A percentile compares a stretch with the other conserved stretches of the same genome.
These are phyloP conservation scores for Mungos mungo DNA, from an alignment of 2,113 vertebrate genomes.

Conservation along the genomic window DNA sequence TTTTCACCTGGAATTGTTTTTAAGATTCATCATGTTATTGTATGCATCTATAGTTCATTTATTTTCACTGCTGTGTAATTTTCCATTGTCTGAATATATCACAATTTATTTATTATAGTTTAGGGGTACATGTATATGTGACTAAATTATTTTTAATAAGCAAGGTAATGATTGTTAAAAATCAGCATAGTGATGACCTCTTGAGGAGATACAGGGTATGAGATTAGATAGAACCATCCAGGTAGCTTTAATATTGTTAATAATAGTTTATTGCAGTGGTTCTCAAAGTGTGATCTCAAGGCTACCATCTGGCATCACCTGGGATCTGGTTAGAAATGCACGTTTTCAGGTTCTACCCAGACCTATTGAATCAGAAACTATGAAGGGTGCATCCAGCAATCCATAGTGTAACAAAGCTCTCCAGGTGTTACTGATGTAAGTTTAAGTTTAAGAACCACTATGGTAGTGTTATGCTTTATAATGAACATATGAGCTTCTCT, in stretches of 20 bases:
- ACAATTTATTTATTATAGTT: neutral
- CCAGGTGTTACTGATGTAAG: neutral
- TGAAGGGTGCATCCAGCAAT: neutral
- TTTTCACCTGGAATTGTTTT: neutral
- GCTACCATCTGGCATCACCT: neutral
- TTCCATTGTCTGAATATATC: neutral
- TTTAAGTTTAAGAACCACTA: neutral
- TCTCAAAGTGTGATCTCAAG: neutral
- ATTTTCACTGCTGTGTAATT: conserved; percentile 1
- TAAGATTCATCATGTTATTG: neutral
- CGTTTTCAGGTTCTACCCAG: neutral
- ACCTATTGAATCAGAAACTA: neutral
- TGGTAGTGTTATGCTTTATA: neutral
- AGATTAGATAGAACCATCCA: neutral
- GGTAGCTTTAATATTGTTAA: conserved; percentile 27
- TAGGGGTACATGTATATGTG: neutral
- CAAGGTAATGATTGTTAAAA: neutral
- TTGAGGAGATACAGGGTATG: neutral
- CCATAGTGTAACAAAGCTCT: neutral
- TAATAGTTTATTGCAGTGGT: neutral
- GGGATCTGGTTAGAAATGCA: neutral
- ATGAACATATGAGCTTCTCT: neutral
- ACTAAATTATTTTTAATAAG: neutral
- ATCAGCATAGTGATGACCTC: neutral
- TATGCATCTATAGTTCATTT: neutral